A percentile compares a stretch with the other conserved stretches of the same genome.
phyloP scores from a whole-genome alignment of 2,113 vertebrate species.

The Ursus arctos region DNA sequence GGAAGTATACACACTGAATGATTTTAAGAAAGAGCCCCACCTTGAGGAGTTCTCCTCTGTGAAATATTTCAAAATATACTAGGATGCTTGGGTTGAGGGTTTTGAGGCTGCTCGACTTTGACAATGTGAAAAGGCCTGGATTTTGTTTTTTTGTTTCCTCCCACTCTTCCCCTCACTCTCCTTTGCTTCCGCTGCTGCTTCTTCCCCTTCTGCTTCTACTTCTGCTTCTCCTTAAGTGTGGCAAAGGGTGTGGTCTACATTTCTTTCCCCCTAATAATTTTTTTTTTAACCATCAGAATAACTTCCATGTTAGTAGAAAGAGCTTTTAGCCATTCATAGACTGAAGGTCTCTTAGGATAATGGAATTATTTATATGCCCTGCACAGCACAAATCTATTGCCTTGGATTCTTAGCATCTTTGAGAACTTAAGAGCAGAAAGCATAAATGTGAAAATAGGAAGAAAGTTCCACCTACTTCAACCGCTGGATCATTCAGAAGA shows the following conservation, averaged over 20 bases:
- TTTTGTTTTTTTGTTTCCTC: background rate
- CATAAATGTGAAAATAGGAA: background rate
- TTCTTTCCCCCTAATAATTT: background rate
- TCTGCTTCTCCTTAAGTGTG: background rate
- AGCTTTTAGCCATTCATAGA: background rate
- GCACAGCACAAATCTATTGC: background rate
- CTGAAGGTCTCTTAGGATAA: background rate
- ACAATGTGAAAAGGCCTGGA: background rate
- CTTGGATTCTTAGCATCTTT: background rate
- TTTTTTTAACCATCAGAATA: background rate
- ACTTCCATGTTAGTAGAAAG: background rate
- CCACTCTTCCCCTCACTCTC: background rate
- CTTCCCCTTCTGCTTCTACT: background rate
- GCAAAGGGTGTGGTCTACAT: background rate
- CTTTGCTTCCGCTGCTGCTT: no score
- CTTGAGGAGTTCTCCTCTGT: background rate
- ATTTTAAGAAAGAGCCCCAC: background rate
- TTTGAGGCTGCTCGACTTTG: background rate
- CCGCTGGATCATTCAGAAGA: background rate
- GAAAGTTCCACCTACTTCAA: background rate
- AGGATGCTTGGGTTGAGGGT: background rate
- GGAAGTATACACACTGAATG: background rate
- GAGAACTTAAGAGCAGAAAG: background rate
- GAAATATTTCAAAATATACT: background rate
- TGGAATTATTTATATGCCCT: background rate